Base-by-base conservation (phyloP, 2,888 invertebrate species). In the Xylocampa areola region DNA sequence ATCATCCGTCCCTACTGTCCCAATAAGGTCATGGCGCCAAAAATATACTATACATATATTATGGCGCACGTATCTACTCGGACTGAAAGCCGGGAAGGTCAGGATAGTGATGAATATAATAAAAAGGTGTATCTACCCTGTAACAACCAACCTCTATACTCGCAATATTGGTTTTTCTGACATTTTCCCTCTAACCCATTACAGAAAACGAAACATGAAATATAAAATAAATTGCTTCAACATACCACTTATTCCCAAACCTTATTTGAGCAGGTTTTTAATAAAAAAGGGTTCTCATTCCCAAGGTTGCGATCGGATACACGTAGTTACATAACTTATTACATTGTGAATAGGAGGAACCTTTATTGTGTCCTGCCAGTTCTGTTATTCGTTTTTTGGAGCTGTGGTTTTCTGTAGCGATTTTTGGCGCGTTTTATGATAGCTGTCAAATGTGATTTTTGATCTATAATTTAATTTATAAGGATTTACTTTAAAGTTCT, bases 271-370 rank as follows among this genome's bases (percentile, higher is more conserved):
- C 11, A 6, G 14, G 55, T 4, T 40, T 19, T 64, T 64, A 51
- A 68, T 59, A 60, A 68, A 68, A 64, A 64, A 50, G 47, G 69
- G 52, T 58, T 36, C 5, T 11, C 0, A 36, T 53, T 68, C 53
- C 48, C 47, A 47, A 32, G 8, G 10, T 5, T 19, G 23, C 51
- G 43, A 53, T 54, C 50, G 33, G 33, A 47, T 61, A 47, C 58
- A 49, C 19, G 29, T 51, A 23, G 33, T 39, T 25, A 8, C 32
- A n/a, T 39, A 52, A 53, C 61, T 37, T 30, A 45, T 25, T 25
- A 23, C 21, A 37, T 39, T 39, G 59, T 63, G 63, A 36, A 19
- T 36, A 10, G 23, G 19, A 10, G 23, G 19, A 19, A 30, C 23
- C 63, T 37, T 65, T 59, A 61, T 49, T 48, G 35, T 45, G 25